phyloP scores from a whole-genome alignment of 2,797 vertebrate species.

The Tragelaphus oryx region DNA sequence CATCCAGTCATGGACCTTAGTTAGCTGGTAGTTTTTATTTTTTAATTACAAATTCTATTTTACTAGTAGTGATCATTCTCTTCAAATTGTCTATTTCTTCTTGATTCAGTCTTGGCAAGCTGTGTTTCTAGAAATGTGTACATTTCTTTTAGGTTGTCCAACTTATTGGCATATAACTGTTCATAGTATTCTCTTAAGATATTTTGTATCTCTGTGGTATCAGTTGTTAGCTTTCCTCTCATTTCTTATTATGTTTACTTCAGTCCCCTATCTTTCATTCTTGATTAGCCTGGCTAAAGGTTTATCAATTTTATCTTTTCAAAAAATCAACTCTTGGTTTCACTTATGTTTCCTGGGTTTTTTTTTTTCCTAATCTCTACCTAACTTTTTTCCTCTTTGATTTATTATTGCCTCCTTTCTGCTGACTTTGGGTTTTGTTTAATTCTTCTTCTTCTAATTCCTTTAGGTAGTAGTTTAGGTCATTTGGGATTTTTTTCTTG shows the following conservation, averaged over 20 bases:
- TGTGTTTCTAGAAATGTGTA: background rate
- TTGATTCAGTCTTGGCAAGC: background rate
- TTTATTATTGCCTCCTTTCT: background rate
- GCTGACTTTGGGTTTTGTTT: background rate
- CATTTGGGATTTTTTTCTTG: background rate
- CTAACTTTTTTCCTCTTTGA: background rate
- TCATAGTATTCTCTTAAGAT: background rate
- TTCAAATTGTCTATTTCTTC: background rate
- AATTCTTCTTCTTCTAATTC: background rate
- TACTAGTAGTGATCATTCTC: background rate
- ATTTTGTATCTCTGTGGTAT: background rate
- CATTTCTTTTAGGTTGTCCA: background rate
- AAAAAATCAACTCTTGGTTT: background rate
- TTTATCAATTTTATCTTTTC: background rate
- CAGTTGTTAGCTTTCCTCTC: background rate
- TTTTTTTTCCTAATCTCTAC: background rate
- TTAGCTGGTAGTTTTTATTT: background rate
- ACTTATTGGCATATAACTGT: background rate
- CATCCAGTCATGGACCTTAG: background rate
- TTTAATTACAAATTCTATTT: background rate
- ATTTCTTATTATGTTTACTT: background rate
- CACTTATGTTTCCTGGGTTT: background rate
- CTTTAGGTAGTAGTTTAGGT: background rate
- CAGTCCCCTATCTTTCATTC: background rate
- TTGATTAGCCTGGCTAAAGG: background rate